Evolutionary conservation across 35 echinoderm and acorn worm genomes (phyloP), one percentile per base, ranked within the genome.

Genomic region (Strongylocentrotus purpuratus): DNA sequence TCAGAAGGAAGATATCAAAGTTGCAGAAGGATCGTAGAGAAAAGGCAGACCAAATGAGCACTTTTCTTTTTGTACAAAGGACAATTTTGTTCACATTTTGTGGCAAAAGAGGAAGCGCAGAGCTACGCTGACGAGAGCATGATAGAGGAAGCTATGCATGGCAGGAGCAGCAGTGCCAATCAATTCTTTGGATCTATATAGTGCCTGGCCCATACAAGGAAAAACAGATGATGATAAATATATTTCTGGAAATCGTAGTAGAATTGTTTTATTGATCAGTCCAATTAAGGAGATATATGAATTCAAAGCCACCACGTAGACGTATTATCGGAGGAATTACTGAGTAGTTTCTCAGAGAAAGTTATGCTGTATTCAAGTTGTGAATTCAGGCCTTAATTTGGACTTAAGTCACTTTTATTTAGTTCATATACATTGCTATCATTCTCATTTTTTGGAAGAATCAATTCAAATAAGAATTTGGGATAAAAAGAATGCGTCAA

Each of bases 1-100:
- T 32, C 87, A 89, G 87, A 89, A 89, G 10, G 87, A 89, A 89
- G 87, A 89, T 89, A 89, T 89, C 13, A 89, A 89, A 89, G 87
- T 89, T 3, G 87, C 87, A 0, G 87, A 89, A 11, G 87, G 87
- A 33, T 89, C 87, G 41, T 89, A 89, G 87, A 46, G 15, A 32
- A 46, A 89, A 46, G 32, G 87, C 87, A 45, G 33, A 89, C 33
- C 87, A 46, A 89, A 46, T 17, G 87, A 20, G 32, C 10, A 88
- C 10, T 35, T 12, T 88, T 41, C 33, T 89, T 46, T 32, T 78
- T 78, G 65, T 78, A 78, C 0, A 78, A 78, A 78, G 65, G 65
- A 78, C 65, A 78, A 78, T 78, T 78, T 78, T 78, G 65, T 78
- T 78, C 65, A n/a, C 65, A 28, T 78, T 41, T 78, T n/a, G 65